phyloP scores from a whole-genome alignment of 2,113 vertebrate species.

The Dasyprocta punctata region DNA sequence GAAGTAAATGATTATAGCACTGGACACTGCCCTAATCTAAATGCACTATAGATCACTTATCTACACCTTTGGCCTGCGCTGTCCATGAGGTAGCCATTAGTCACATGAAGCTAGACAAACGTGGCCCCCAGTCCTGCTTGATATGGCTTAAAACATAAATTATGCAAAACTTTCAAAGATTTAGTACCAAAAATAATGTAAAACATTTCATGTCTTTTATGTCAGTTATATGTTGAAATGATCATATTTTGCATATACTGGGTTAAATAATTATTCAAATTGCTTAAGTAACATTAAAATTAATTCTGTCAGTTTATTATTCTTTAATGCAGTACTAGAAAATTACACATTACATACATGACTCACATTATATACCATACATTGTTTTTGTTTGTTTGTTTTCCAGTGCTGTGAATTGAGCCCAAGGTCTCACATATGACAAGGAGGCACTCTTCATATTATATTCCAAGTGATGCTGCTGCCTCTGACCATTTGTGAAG shows the following conservation, averaged over 20 bases:
- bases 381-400: background rate
- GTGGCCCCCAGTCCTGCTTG: background rate
- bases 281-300: slow-evolving; percentile 30
- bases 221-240: background rate
- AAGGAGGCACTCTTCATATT: background rate
- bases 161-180: background rate
- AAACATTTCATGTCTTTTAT: background rate
- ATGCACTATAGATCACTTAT: background rate
- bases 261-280: slow-evolving; percentile 33
- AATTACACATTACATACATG: background rate
- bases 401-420: background rate
- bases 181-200: background rate
- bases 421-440: too few relatives aligned
- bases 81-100: background rate
- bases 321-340: background rate
- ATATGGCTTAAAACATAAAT: background rate
- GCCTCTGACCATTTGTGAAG: background rate
- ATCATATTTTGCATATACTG: background rate
- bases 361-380: background rate
- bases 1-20: background rate
- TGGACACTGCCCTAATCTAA: background rate
- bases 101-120: background rate
- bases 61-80: background rate
- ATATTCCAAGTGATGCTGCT: background rate
- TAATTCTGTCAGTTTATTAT: background rate